Evolutionary conservation across 2,797 vertebrate species (phyloP).

Genomic region (Sparus aurata): DNA sequence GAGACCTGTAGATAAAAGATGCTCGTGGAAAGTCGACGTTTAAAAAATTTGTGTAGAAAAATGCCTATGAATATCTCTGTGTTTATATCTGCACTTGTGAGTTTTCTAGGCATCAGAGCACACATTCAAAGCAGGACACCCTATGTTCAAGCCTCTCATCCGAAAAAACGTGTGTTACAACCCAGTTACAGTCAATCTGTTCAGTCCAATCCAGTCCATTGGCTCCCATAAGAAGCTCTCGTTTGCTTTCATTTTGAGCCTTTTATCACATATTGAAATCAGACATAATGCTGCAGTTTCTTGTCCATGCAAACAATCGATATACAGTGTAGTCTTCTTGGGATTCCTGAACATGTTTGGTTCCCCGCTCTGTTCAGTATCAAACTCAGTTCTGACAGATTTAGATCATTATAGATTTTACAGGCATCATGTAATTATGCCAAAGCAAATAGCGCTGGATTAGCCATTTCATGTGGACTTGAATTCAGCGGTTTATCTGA

Average conservation of each 20-base stretch:
- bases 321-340: too few species aligned
- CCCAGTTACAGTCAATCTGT: not conserved
- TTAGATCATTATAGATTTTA: too few species aligned
- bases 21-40: not conserved
- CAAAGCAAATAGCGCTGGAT: too few species aligned
- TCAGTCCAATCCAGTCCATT: not conserved
- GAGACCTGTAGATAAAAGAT: constrained; percentile 2
- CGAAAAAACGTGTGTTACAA: not conserved
- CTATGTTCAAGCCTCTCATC: not conserved
- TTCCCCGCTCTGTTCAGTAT: too few species aligned
- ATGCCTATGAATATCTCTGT: too few species aligned
- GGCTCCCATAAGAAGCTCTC: not conserved
- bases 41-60: not conserved
- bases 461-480: too few species aligned
- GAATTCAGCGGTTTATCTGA: too few species aligned
- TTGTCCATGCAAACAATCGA: not conserved
- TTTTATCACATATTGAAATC: not conserved
- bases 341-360: too few species aligned
- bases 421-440: too few species aligned
- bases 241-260: not conserved
- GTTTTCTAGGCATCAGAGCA: not conserved
- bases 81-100: not conserved
- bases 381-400: too few species aligned
- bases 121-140: not conserved
- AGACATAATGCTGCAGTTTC: not conserved